These are phyloP conservation scores for Enteromius viviparus DNA, from an alignment of 2,797 vertebrate genomes.

Conservation along the genomic window DNA sequence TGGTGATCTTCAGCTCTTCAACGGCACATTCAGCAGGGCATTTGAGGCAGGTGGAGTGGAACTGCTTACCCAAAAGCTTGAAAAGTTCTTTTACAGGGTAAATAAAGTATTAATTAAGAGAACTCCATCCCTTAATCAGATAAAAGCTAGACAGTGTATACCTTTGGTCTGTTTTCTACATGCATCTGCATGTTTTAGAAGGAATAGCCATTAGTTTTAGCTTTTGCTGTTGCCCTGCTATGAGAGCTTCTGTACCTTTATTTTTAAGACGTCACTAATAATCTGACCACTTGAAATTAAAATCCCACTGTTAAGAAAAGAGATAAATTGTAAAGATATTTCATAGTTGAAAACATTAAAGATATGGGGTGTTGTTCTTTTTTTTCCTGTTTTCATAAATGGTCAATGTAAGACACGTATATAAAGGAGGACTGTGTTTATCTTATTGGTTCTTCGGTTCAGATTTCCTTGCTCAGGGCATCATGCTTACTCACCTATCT, in stretches of 20 bases:
- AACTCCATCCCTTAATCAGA: slow-evolving; percentile 43
- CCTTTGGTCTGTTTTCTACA: slow-evolving; percentile 1
- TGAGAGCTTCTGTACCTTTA: background rate
- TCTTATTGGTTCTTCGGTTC: slow-evolving; percentile 43
- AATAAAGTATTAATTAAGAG: slow-evolving; percentile 58
- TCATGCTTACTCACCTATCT: slow-evolving; percentile 56
- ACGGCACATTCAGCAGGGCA: slow-evolving; percentile 89
- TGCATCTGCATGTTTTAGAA: slow-evolving; percentile 16
- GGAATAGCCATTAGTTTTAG: background rate
- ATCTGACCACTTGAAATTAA: background rate
- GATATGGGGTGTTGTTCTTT: background rate
- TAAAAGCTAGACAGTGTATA: slow-evolving; percentile 31
- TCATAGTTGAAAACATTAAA: background rate
- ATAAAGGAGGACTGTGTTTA: slow-evolving; percentile 1
- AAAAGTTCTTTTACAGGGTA: slow-evolving; percentile 99
- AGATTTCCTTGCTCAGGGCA: slow-evolving; percentile 49
- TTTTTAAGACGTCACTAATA: background rate
- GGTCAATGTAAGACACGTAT: background rate
- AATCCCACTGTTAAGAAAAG: background rate
- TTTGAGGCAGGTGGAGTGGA: slow-evolving; percentile 92
- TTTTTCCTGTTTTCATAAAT: background rate
- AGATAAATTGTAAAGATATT: background rate
- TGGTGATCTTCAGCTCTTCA: slow-evolving; percentile 85
- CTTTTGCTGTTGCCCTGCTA: background rate
- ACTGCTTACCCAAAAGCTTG: slow-evolving; percentile 90